Base-by-base conservation (phyloP, 2,797 vertebrate species). In the Glossophaga mutica region DNA sequence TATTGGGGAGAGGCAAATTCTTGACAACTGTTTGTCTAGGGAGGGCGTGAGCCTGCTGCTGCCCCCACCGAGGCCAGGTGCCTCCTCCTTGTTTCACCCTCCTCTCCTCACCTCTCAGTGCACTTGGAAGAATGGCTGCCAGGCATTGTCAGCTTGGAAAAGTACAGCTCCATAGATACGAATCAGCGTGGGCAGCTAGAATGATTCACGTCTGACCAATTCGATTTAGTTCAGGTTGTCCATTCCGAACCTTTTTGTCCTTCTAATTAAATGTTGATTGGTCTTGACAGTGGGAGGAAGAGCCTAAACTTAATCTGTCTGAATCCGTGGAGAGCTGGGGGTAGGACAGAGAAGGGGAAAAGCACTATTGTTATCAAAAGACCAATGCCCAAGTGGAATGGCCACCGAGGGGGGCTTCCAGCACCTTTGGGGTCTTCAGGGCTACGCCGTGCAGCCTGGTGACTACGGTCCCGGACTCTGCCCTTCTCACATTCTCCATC, bases 161-260 rank as follows among this genome's bases (percentile, higher is more conserved):
- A 97, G 90, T 95, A 92, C 87, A 88, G 82, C 92, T 81, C 88
- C 22, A 18, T 34, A 65, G 90, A 32, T 68, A 50, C 89, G 97
- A 97, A 91, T 97, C 97, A 94, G 93, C 94, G 68, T 34, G 65
- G 74, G 88, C 78, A 44, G 42, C 50, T 2, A 82, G 84, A 82
- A 71, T 97, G 95, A 97, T 87, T 97, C 96, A 92, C 7, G 2
- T 92, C 81, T 50, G 29, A 87, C 82, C 85, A 50, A 5, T 37
- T 52, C 88, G 46, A 52, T 91, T 94, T 82, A 52, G 74, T 90
- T 89, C 76, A 68, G 67, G 42, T 77, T 62, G 48, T 83, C 86
- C 1, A 0, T 86, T 96, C 85, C 48, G 67, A 90, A 42, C 91
- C 48, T 87, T 83, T 71, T 67, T 87, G 85, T 94, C 90, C 59